phyloP scores from a whole-genome alignment of 2,797 vertebrate species.

The Bothrops alternatus region DNA sequence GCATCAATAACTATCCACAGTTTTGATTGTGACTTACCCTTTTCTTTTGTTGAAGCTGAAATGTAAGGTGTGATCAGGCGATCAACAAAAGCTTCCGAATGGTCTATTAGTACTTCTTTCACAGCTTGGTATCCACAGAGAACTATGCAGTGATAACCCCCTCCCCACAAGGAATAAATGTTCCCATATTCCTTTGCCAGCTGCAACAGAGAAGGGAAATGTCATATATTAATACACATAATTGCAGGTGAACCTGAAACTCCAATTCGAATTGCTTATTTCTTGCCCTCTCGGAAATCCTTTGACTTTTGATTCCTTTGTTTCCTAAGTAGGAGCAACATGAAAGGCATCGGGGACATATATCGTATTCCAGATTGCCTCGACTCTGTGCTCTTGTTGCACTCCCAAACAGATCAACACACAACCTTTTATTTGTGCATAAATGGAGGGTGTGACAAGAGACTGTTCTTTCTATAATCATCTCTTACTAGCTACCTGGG shows the following conservation, averaged over 20 bases:
- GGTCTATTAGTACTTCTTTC: background rate
- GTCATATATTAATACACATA: background rate
- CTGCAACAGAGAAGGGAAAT: background rate
- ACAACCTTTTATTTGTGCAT: too few species aligned
- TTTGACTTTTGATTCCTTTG: too few species aligned
- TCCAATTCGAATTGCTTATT: background rate
- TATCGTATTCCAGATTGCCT: too few species aligned
- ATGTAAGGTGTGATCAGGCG: background rate
- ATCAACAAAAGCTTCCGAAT: background rate
- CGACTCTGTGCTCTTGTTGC: too few species aligned
- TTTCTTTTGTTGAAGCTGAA: background rate
- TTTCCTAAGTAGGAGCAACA: too few species aligned
- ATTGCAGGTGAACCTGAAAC: background rate
- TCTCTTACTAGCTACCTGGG: too few species aligned
- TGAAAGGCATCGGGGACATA: too few species aligned
- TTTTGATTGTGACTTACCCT: background rate
- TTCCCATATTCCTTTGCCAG: conserved; percentile 25
- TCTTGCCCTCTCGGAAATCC: background rate
- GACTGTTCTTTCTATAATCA: too few species aligned
- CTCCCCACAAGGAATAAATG: background rate
- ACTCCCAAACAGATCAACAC: too few species aligned
- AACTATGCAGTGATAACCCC: background rate
- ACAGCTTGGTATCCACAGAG: background rate
- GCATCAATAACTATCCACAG: background rate
- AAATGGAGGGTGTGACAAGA: too few species aligned